phyloP scores from a whole-genome alignment of 2,113 vertebrate species.

The Saguinus imperator region DNA sequence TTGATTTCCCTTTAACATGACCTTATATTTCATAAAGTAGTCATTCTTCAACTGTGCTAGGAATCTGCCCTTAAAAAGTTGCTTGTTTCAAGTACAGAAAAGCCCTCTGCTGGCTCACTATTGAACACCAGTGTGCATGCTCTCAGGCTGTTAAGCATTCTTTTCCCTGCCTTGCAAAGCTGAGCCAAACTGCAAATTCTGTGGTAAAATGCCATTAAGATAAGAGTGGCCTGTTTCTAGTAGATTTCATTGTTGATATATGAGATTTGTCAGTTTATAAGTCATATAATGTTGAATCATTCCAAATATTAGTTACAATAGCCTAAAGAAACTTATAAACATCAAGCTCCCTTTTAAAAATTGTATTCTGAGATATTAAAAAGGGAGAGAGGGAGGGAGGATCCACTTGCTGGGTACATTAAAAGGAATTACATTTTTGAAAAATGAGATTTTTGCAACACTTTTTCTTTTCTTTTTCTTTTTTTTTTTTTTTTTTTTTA shows the following conservation, averaged over 20 bases:
- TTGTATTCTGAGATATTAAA: neutral
- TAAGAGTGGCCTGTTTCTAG: slow-evolving; percentile 52
- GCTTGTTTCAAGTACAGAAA: neutral
- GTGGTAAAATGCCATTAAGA: slow-evolving; percentile 49
- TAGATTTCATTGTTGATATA: slow-evolving; percentile 58
- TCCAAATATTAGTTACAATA: slow-evolving; percentile 48
- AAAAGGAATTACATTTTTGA: slow-evolving; percentile 29
- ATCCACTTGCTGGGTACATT: neutral
- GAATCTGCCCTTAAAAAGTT: neutral
- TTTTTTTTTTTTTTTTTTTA: too few relatives aligned
- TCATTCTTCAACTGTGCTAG: neutral
- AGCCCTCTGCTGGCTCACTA: slow-evolving; percentile 66
- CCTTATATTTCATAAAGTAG: neutral
- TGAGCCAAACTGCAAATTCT: neutral
- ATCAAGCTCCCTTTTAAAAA: slow-evolving; percentile 34
- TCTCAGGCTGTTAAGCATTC: neutral
- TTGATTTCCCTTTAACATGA: slow-evolving; percentile 9
- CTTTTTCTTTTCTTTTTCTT: neutral
- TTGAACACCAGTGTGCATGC: neutral
- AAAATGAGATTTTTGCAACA: slow-evolving; percentile 26
- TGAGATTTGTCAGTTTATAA: slow-evolving; percentile 44
- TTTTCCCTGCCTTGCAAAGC: neutral
- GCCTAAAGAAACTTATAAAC: slow-evolving; percentile 59
- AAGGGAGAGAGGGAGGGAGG: neutral
- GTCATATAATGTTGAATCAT: slow-evolving; percentile 20